Conservation (phyloP, 2,888 invertebrate genomes). For the Eupithecia subfuscata region DNA sequence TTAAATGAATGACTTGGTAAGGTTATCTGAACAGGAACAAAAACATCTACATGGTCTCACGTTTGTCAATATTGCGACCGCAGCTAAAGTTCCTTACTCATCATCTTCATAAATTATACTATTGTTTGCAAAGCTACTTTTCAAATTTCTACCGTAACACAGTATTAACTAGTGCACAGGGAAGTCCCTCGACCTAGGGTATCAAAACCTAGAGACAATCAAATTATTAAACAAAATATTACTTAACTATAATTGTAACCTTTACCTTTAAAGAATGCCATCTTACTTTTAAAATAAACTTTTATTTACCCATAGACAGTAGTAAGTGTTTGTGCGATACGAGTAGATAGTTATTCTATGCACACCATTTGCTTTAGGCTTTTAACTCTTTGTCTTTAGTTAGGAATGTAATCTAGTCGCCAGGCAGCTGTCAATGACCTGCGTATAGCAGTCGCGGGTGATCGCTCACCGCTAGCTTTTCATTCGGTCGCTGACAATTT, state of each 20-base stretch:
- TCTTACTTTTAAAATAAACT: no score
- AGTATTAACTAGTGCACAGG: no score
- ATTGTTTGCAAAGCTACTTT: background rate
- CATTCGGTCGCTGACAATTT: conserved; percentile 29
- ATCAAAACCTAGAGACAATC: no score
- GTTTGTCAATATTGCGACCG: background rate
- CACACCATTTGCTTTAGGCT: background rate
- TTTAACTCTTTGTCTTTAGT: background rate
- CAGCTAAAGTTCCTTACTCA: background rate
- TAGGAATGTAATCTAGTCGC: background rate
- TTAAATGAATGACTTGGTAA: background rate
- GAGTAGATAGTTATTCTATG: background rate
- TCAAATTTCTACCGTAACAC: no score
- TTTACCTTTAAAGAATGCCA: no score
- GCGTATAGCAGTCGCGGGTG: conserved; percentile 17
- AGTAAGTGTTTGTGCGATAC: background rate
- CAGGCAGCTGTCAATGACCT: conserved; percentile 19
- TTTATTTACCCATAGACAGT: background rate
- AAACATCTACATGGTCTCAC: background rate
- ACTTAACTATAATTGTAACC: no score
- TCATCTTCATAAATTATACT: background rate
- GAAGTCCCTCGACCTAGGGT: no score
- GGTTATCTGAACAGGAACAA: background rate
- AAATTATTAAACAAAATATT: no score
- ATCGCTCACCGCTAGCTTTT: conserved; percentile 25